These are phyloP conservation scores for Nasonovia ribisnigri DNA, from an alignment of 2,888 invertebrate genomes.

Conservation along the genomic window DNA sequence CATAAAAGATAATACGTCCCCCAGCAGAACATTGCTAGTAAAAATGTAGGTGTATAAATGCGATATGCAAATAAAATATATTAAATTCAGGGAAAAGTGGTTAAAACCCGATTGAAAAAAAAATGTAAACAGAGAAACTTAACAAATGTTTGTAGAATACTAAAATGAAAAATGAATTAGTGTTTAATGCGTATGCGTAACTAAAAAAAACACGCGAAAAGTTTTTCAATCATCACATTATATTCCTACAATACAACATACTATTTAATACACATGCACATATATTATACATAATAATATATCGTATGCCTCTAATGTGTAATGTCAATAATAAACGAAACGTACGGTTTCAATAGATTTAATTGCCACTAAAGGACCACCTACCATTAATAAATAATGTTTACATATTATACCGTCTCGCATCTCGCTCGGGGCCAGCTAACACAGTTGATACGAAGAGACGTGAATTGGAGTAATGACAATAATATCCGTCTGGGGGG, in stretches of 20 bases:
- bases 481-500: constrained; percentile 57
- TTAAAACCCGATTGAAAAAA: background rate
- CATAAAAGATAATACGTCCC: constrained; percentile 39
- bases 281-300: background rate
- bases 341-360: constrained; percentile 37
- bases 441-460: background rate
- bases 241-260: constrained; percentile 10
- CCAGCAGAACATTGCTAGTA: background rate
- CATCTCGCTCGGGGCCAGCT: constrained; percentile 30
- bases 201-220: background rate
- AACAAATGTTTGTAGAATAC: background rate
- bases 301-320: background rate
- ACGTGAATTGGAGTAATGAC: constrained; percentile 55
- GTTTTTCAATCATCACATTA: background rate
- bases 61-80: constrained; percentile 18
- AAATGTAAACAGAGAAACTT: background rate
- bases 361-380: constrained; percentile 57
- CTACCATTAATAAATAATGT: constrained; percentile 56
- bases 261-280: background rate
- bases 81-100: background rate
- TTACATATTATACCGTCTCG: constrained; percentile 40
- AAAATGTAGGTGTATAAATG: constrained; percentile 10
- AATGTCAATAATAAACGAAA: constrained; percentile 13
- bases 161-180: background rate
- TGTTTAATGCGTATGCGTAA: background rate